These are phyloP conservation scores for Hipparchia semele DNA, from an alignment of 2,888 invertebrate genomes.

Conservation along the genomic window DNA sequence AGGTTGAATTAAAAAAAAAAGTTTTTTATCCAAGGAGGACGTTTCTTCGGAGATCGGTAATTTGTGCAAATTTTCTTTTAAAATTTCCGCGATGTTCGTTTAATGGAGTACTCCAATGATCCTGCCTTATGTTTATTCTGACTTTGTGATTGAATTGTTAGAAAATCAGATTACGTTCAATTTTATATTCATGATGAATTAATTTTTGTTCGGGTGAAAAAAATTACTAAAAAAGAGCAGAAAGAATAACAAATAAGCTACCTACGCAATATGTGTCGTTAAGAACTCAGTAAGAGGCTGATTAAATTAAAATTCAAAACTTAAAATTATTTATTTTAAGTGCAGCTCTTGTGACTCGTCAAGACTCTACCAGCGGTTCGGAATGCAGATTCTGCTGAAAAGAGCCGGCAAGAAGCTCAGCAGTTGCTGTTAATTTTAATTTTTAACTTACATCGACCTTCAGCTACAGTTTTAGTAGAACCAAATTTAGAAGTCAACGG, in stretches of 20 bases:
- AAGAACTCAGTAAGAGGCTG: too few species aligned
- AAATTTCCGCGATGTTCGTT: conserved; percentile 70
- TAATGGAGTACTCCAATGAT: conserved; percentile 64
- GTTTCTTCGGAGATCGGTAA: conserved; percentile 66
- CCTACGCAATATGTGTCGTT: too few species aligned
- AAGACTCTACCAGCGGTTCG: too few species aligned
- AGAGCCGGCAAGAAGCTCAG: too few species aligned
- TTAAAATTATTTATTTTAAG: too few species aligned
- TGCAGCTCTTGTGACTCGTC: too few species aligned
- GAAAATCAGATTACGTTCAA: conserved; percentile 58
- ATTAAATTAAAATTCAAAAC: too few species aligned
- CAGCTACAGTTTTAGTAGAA: too few species aligned
- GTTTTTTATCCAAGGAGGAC: conserved; percentile 67
- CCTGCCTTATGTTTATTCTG: conserved; percentile 67
- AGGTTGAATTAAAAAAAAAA: conserved; percentile 66
- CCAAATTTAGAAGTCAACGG: too few species aligned
- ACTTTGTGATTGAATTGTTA: conserved; percentile 62
- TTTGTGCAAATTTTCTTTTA: conserved; percentile 76
- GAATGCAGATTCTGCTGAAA: too few species aligned
- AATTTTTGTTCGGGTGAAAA: conserved; percentile 13
- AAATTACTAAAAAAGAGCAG: background rate
- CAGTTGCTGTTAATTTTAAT: too few species aligned
- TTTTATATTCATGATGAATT: conserved; percentile 46
- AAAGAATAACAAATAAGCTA: background rate
- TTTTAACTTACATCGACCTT: too few species aligned